These are phyloP conservation scores for Steinernema scapterisci DNA, from an alignment of 2,888 invertebrate genomes.

Conservation along the genomic window DNA sequence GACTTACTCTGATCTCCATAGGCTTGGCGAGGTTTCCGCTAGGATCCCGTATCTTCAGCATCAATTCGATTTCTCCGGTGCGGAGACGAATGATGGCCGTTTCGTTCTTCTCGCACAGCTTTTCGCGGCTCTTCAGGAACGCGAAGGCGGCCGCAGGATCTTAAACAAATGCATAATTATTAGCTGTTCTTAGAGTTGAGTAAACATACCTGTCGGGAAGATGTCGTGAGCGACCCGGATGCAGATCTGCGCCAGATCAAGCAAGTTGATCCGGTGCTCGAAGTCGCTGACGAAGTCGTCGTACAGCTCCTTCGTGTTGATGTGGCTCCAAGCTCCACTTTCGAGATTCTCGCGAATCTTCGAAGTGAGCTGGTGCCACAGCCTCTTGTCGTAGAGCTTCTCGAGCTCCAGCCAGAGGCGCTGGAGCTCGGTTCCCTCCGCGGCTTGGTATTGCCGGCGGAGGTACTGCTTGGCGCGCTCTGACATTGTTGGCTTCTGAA, in stretches of 20 bases:
- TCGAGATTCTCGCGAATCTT: not conserved
- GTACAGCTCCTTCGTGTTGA: constrained; percentile 74
- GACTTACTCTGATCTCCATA: constrained; percentile 51
- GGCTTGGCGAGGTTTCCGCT: constrained; percentile 69
- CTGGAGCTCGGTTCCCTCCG: not conserved
- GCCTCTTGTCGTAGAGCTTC: constrained; percentile 5
- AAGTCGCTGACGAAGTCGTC: constrained; percentile 88
- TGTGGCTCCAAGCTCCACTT: constrained; percentile 3
- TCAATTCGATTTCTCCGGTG: constrained; percentile 75
- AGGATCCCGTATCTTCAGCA: constrained; percentile 68
- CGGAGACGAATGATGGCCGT: constrained; percentile 87
- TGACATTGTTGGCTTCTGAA: constrained; percentile 7
- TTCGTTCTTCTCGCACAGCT: constrained; percentile 82
- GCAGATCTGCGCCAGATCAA: constrained; percentile 85
- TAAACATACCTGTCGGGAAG: constrained; percentile 41
- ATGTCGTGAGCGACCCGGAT: constrained; percentile 70
- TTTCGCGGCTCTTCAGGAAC: constrained; percentile 86
- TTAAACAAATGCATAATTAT: constrained; percentile 56
- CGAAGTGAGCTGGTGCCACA: constrained; percentile 12
- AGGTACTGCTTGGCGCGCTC: not conserved
- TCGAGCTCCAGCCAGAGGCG: not conserved
- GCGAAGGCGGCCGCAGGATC: constrained; percentile 83
- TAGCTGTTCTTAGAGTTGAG: constrained; percentile 22
- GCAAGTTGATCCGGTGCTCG: constrained; percentile 94
- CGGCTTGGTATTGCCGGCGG: not conserved